A percentile compares a stretch with the other conserved stretches of the same genome.
Evolutionary conservation across 2,113 vertebrate species (phyloP).

Genomic region (Hippocampus guttulatus): DNA sequence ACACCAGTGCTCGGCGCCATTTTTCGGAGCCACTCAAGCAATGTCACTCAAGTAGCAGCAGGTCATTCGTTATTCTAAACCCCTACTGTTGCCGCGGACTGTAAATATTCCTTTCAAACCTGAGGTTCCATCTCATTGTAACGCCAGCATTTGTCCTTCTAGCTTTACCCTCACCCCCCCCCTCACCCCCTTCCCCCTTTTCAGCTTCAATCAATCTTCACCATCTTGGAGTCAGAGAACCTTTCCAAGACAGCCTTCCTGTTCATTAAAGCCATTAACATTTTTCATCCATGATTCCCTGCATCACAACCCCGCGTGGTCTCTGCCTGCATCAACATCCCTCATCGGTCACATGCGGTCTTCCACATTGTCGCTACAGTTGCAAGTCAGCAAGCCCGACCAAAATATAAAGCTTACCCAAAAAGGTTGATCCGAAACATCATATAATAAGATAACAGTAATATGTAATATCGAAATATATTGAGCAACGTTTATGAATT

Average conservation of each 20-base stretch:
- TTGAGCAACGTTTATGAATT: too few species aligned
- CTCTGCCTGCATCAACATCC: background rate
- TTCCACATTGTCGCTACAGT: background rate
- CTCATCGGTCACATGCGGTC: background rate
- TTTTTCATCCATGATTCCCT: constrained; percentile 49
- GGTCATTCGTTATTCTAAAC: constrained; percentile 2
- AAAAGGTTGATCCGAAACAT: background rate
- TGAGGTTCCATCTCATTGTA: constrained; percentile 3
- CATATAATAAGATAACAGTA: too few species aligned
- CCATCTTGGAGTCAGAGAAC: constrained; percentile 22
- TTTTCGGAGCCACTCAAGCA: background rate
- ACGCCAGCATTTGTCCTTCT: constrained; percentile 13
- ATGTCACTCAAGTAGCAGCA: background rate
- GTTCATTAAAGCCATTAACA: constrained; percentile 58
- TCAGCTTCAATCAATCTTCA: constrained; percentile 41
- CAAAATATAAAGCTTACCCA: background rate
- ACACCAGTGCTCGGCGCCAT: background rate
- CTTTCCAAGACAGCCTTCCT: constrained; percentile 38
- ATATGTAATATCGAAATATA: too few species aligned
- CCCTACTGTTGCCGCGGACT: constrained; percentile 10
- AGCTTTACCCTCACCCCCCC: constrained; percentile 8
- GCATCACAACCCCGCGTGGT: background rate
- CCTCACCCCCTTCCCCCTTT: constrained; percentile 18
- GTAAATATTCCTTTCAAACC: background rate
- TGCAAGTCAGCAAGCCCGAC: background rate